phyloP scores from a whole-genome alignment of 2,888 invertebrate genomes.

The Brachylomia viminalis region DNA sequence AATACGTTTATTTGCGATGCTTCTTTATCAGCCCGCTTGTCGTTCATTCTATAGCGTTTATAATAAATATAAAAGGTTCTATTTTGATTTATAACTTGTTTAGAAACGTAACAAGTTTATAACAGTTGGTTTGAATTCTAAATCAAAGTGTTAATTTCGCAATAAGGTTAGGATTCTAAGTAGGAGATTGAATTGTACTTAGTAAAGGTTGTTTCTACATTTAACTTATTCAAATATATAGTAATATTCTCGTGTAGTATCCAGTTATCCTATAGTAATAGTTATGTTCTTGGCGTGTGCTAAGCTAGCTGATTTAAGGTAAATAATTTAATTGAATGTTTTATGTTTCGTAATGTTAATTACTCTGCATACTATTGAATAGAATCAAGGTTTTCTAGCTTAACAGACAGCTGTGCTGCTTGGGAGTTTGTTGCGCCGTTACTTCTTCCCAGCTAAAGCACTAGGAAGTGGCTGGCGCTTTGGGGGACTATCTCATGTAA shows the following conservation, averaged over 20 bases:
- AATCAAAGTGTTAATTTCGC: slow-evolving; percentile 14
- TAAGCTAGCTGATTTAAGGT: too few species aligned
- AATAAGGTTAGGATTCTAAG: slow-evolving; percentile 8
- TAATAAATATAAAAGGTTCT: slow-evolving; percentile 1
- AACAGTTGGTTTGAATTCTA: slow-evolving; percentile 10
- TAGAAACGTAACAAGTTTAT: slow-evolving; percentile 29
- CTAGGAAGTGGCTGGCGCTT: too few species aligned
- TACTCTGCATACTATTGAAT: too few species aligned
- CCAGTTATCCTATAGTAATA: not conserved
- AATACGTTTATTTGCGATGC: not conserved
- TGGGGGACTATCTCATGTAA: too few species aligned
- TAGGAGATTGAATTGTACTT: not conserved
- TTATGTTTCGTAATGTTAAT: too few species aligned
- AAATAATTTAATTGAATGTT: too few species aligned
- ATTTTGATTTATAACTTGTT: slow-evolving; percentile 36
- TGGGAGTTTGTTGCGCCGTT: too few species aligned
- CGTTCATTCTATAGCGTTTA: slow-evolving; percentile 5
- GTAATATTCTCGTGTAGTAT: too few species aligned
- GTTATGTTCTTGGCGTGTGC: not conserved
- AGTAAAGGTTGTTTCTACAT: not conserved
- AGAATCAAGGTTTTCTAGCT: too few species aligned
- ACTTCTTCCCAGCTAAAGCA: too few species aligned
- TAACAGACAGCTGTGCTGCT: too few species aligned
- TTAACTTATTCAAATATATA: not conserved
- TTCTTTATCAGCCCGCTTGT: not conserved